A percentile compares a stretch with the other conserved stretches of the same genome.
Conservation (phyloP, 2,113 vertebrate genomes). For the Mastomys coucha region DNA sequence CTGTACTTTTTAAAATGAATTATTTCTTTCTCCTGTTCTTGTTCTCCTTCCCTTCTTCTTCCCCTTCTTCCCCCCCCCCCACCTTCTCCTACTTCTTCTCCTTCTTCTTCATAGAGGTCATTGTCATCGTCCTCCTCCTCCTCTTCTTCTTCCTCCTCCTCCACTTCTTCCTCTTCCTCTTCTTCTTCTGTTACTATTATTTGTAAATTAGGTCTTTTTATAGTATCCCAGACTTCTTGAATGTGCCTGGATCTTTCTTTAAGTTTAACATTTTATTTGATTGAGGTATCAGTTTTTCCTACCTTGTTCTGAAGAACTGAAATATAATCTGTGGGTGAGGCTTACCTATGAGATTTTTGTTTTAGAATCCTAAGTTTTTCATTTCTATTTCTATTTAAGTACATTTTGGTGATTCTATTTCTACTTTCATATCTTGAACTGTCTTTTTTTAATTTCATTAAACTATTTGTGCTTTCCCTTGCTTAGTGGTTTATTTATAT, state of each 20-base stretch:
- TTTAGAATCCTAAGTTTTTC: background rate
- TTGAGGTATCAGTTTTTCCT: background rate
- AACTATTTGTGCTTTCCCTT: background rate
- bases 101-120: too few relatives aligned
- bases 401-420: background rate
- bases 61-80: too few relatives aligned
- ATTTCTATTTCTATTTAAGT: background rate
- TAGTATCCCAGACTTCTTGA: background rate
- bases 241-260: background rate
- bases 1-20: background rate
- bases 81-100: too few relatives aligned
- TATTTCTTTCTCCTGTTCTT: background rate
- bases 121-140: too few relatives aligned
- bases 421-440: background rate
- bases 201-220: background rate
- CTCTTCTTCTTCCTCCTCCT: too few relatives aligned
- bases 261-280: background rate
- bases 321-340: background rate
- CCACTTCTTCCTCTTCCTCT: too few relatives aligned
- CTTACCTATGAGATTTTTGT: background rate
- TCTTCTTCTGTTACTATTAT: background rate
- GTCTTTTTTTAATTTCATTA: background rate
- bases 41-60: too few relatives aligned
- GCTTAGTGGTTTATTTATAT: background rate
- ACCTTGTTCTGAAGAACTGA: background rate